Percentiles rank a stretch among this genome's conserved stretches.
phyloP scores from a whole-genome alignment of 2,888 invertebrate genomes.

The Pristionchus entomophagus region DNA sequence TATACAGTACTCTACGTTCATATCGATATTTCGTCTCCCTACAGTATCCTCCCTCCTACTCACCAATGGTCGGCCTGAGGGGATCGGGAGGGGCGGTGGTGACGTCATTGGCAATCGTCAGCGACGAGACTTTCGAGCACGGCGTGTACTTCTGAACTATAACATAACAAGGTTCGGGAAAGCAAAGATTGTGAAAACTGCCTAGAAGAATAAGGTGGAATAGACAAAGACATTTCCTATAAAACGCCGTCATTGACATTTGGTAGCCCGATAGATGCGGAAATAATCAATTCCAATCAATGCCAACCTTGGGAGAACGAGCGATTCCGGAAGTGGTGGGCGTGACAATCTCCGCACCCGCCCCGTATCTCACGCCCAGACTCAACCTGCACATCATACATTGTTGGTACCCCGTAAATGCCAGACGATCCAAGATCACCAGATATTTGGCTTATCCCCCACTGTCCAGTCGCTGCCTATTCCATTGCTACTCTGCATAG shows the following conservation, averaged over 20 bases:
- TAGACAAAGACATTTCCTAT: too few species aligned
- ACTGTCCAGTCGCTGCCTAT: too few species aligned
- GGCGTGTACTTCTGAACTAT: slow-evolving; percentile 14
- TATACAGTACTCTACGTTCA: not conserved
- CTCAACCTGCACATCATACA: not conserved
- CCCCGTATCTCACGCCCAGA: not conserved
- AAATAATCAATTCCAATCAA: not conserved
- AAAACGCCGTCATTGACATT: too few species aligned
- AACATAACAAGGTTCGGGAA: too few species aligned
- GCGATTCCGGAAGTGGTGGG: not conserved
- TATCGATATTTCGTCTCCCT: not conserved
- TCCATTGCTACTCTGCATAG: too few species aligned
- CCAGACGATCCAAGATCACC: too few species aligned
- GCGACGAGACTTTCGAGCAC: not conserved
- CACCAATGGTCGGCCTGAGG: not conserved
- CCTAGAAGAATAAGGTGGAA: too few species aligned
- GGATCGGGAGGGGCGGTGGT: not conserved
- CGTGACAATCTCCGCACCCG: not conserved
- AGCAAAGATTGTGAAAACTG: too few species aligned
- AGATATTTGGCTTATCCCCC: too few species aligned
- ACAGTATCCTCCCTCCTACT: not conserved
- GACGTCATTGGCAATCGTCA: not conserved
- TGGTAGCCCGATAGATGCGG: too few species aligned
- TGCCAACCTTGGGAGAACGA: not conserved
- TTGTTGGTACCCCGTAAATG: too few species aligned